Conservation (phyloP, 2,113 vertebrate species). For the Pelusios castaneus region DNA sequence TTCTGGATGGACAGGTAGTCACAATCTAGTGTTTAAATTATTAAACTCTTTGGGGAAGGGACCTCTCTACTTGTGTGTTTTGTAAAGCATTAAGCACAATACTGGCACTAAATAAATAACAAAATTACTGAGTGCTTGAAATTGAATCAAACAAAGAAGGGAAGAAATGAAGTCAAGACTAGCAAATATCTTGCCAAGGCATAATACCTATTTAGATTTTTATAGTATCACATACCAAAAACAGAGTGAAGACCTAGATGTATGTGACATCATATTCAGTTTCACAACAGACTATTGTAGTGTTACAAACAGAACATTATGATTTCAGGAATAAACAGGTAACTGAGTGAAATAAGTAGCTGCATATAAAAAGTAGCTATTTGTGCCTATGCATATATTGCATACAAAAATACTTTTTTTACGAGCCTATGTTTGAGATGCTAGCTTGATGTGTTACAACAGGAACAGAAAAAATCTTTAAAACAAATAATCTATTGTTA, state of each 20-base stretch:
- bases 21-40: not conserved
- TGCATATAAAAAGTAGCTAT: not conserved
- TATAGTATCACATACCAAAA: not conserved
- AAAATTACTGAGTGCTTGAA: not conserved
- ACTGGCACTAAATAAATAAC: not conserved
- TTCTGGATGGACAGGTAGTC: not conserved
- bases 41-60: not conserved
- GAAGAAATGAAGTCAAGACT: conserved; percentile 27
- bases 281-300: not conserved
- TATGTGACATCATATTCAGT: not conserved
- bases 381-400: not conserved
- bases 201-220: conserved; percentile 30
- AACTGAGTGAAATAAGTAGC: too few relatives aligned
- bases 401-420: not conserved
- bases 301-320: not conserved
- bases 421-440: not conserved
- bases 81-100: not conserved
- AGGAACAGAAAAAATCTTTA: not conserved
- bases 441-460: not conserved
- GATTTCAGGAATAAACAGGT: not conserved
- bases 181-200: not conserved
- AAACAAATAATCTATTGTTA: not conserved
- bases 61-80: not conserved
- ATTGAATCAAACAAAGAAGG: not conserved
- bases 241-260: conserved; percentile 6